Conservation (phyloP, 2,888 invertebrate genomes). For the Sesia apiformis region DNA sequence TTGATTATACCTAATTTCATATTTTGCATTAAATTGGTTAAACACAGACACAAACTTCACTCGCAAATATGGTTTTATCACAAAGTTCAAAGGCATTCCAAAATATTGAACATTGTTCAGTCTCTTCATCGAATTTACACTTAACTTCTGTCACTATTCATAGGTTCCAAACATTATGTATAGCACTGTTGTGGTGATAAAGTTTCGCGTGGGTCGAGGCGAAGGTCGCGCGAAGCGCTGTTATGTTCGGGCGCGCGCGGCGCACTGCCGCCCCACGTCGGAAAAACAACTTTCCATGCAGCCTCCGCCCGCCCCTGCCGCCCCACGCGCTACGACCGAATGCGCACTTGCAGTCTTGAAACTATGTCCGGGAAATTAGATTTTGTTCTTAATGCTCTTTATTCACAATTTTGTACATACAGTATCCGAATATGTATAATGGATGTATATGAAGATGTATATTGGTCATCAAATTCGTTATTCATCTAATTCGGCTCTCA, state of each 20-base stretch:
- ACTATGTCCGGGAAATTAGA: too few species aligned
- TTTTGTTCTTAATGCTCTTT: too few species aligned
- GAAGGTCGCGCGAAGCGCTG: slow-evolving; percentile 24
- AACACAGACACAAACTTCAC: not conserved
- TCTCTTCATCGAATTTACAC: not conserved
- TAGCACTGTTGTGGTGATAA: not conserved
- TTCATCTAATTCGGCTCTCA: too few species aligned
- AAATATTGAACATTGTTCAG: not conserved
- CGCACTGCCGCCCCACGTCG: slow-evolving; percentile 52
- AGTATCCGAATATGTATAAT: too few species aligned
- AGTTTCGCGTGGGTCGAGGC: slow-evolving; percentile 6
- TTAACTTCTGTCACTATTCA: not conserved
- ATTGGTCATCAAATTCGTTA: too few species aligned
- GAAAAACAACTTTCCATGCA: slow-evolving; percentile 45
- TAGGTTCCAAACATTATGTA: not conserved
- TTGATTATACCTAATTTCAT: not conserved
- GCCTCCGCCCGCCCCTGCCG: slow-evolving; percentile 52
- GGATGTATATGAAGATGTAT: too few species aligned
- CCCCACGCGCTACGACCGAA: slow-evolving; percentile 20
- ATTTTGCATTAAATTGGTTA: too few species aligned
- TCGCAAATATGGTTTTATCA: not conserved
- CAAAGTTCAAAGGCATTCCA: not conserved
- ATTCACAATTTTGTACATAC: too few species aligned
- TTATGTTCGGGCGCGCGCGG: slow-evolving; percentile 35
- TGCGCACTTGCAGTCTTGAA: slow-evolving; percentile 50